phyloP scores from a whole-genome alignment of 2,113 vertebrate species.

The Lichenostomus cassidix region DNA sequence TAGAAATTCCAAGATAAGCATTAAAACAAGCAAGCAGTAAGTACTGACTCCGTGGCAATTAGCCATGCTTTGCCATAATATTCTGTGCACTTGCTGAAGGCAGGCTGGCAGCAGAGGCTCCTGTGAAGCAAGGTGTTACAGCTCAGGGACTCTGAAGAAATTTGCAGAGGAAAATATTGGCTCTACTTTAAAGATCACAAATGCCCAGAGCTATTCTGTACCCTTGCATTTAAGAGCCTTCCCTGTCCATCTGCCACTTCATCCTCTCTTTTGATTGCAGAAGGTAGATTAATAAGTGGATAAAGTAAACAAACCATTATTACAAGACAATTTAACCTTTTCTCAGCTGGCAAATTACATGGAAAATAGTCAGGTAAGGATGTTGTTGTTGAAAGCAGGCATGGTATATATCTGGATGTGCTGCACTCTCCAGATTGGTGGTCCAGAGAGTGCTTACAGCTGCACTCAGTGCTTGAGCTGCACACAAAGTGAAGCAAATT shows the following conservation, averaged over 20 bases:
- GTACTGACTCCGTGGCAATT: neutral
- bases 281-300: neutral
- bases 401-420: neutral
- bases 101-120: neutral
- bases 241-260: neutral
- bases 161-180: neutral
- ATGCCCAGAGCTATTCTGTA: neutral
- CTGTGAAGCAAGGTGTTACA: neutral
- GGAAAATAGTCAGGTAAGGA: neutral
- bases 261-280: neutral
- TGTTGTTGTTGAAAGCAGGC: neutral
- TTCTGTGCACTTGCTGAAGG: neutral
- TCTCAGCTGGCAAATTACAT: neutral
- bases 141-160: neutral
- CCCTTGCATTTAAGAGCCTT: neutral
- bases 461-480: neutral
- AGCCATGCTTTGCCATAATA: neutral
- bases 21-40: neutral
- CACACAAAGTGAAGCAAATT: neutral
- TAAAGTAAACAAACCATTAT: neutral
- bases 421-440: neutral
- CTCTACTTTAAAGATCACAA: neutral
- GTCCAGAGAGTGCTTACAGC: neutral
- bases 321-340: neutral
- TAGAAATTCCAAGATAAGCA: neutral